phyloP scores from a whole-genome alignment of 2,888 invertebrate species.

The Melanotus villosus region DNA sequence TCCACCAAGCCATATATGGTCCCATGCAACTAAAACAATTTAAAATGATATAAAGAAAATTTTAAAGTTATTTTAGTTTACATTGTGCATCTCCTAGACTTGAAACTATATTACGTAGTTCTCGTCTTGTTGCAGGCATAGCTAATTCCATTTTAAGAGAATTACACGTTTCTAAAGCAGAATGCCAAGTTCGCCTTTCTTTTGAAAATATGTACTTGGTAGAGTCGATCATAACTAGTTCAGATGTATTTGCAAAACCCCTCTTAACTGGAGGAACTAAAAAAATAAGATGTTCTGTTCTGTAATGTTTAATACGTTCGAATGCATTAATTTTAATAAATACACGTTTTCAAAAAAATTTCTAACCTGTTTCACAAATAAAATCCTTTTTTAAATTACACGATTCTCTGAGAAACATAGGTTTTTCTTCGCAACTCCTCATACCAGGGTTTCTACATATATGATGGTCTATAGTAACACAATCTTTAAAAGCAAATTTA shows the following conservation, averaged over 20 bases:
- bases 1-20: constrained; percentile 16
- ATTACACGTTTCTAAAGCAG: background rate
- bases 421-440: background rate
- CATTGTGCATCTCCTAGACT: background rate
- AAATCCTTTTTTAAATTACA: constrained; percentile 5
- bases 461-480: constrained; percentile 11
- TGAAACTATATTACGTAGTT: background rate
- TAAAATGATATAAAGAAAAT: background rate
- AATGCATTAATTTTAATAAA: no score
- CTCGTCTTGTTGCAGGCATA: background rate
- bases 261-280: background rate
- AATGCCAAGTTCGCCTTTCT: background rate
- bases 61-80: background rate
- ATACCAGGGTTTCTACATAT: background rate
- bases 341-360: no score
- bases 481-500: background rate
- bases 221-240: background rate
- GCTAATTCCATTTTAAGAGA: background rate
- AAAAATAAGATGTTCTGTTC: no score
- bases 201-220: background rate
- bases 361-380: constrained; percentile 7
- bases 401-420: background rate
- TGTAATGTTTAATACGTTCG: no score
- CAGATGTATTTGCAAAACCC: background rate
- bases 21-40: constrained; percentile 7